These are phyloP conservation scores for Mormyrus lacerda DNA, from an alignment of 2,113 vertebrate species.

Conservation along the genomic window DNA sequence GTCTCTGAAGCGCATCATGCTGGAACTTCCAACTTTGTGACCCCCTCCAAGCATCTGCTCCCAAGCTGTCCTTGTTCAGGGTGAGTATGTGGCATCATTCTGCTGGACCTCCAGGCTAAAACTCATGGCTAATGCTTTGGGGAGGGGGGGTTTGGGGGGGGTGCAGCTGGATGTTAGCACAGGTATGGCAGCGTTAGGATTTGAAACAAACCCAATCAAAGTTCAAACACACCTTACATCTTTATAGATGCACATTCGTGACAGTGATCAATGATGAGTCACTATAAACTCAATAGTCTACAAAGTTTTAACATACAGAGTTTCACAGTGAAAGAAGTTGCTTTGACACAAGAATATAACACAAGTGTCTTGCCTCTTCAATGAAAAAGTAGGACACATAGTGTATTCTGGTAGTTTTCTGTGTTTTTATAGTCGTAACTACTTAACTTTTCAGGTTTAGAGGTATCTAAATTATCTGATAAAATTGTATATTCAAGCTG, in stretches of 20 bases:
- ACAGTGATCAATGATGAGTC: background rate
- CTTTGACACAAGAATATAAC: background rate
- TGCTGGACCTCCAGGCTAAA: constrained; percentile 3
- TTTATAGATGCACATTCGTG: background rate
- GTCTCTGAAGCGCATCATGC: constrained; percentile 20
- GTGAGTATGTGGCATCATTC: constrained; percentile 9
- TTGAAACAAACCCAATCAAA: background rate
- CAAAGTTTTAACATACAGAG: background rate
- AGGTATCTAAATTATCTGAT: background rate
- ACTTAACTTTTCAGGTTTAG: background rate
- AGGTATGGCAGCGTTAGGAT: background rate
- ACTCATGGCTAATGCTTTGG: constrained; percentile 12
- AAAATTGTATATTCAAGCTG: constrained; percentile 2
- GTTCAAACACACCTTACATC: background rate
- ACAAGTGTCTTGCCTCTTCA: background rate
- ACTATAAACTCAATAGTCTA: background rate
- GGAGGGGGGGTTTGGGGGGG: background rate
- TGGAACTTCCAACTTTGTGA: constrained; percentile 18
- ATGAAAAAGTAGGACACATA: background rate
- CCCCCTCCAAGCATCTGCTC: background rate
- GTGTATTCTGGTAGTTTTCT: background rate
- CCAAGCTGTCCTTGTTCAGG: background rate
- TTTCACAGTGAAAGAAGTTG: background rate
- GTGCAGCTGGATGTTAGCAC: background rate
- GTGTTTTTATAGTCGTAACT: background rate